phyloP scores from a whole-genome alignment of 2,888 invertebrate species.

The Chesias legatella region DNA sequence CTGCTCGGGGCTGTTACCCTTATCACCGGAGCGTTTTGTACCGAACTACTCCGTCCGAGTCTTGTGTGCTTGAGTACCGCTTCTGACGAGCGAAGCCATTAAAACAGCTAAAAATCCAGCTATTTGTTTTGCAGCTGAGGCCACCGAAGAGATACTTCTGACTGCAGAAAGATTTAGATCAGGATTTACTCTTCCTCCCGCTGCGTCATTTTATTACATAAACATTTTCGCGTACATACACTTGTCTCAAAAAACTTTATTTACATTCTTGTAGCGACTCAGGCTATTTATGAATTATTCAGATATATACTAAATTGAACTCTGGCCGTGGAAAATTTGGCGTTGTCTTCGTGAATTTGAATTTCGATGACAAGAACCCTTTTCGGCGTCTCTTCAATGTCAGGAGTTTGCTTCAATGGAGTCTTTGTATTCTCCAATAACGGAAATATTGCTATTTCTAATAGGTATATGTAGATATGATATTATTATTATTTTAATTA shows the following conservation, averaged over 20 bases:
- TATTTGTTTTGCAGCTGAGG: conserved; percentile 23
- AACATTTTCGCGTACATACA: not conserved
- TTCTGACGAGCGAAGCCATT: conserved; percentile 29
- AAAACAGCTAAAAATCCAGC: conserved; percentile 23
- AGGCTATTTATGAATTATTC: conserved; percentile 53
- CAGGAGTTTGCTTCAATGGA: too few relatives aligned
- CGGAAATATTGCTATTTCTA: too few relatives aligned
- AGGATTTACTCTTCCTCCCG: conserved; percentile 20
- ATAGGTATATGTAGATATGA: too few relatives aligned
- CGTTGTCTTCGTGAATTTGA: conserved; percentile 39
- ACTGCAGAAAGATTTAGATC: conserved; percentile 21
- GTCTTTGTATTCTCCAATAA: conserved; percentile 2
- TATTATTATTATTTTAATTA: too few relatives aligned
- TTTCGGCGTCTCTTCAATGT: too few relatives aligned
- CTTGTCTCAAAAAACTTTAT: conserved; percentile 17
- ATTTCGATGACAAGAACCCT: conserved; percentile 35
- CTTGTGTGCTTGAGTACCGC: conserved; percentile 34
- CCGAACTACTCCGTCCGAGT: conserved; percentile 19
- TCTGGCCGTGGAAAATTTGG: conserved; percentile 49
- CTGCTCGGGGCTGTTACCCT: conserved; percentile 29
- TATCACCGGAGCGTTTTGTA: conserved; percentile 31
- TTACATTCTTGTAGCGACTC: conserved; percentile 31
- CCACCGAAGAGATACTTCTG: conserved; percentile 42
- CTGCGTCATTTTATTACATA: conserved; percentile 3
- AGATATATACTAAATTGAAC: conserved; percentile 46